Evolutionary conservation across 2,888 invertebrate species (phyloP).

Genomic region (Acanthosoma haemorrhoidale): DNA sequence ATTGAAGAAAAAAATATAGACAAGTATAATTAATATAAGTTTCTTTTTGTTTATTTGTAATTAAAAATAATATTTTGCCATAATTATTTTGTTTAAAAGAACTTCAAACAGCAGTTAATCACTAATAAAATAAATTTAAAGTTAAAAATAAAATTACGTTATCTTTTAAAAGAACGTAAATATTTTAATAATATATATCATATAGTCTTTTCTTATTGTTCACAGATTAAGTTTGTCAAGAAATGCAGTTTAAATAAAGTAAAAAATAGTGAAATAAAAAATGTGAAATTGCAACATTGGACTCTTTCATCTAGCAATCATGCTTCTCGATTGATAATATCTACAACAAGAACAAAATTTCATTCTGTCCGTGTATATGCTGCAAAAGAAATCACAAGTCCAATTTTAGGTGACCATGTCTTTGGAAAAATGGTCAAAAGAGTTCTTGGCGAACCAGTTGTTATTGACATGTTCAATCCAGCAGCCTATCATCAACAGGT

Average conservation of each 20-base stretch:
- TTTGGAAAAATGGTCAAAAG: constrained; percentile 1
- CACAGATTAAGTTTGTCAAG: neutral
- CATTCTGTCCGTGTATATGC: constrained; percentile 3
- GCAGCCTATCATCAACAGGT: neutral
- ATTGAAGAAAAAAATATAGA: no score
- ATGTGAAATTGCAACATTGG: neutral
- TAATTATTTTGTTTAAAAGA: no score
- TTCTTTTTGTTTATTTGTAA: no score
- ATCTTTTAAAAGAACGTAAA: no score
- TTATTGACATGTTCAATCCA: neutral
- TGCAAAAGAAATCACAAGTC: neutral
- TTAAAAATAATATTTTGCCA: no score
- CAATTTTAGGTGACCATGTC: constrained; percentile 12
- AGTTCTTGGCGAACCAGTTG: neutral
- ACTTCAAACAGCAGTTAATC: no score
- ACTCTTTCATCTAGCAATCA: neutral
- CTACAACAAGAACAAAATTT: neutral
- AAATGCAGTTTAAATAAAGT: neutral
- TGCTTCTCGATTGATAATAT: neutral
- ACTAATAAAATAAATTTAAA: no score
- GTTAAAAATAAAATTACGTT: no score
- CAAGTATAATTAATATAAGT: no score
- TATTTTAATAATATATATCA: no score
- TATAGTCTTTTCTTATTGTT: neutral
- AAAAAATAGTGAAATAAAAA: neutral